phyloP scores from a whole-genome alignment of 2,113 vertebrate genomes.

The Malurus elegans region DNA sequence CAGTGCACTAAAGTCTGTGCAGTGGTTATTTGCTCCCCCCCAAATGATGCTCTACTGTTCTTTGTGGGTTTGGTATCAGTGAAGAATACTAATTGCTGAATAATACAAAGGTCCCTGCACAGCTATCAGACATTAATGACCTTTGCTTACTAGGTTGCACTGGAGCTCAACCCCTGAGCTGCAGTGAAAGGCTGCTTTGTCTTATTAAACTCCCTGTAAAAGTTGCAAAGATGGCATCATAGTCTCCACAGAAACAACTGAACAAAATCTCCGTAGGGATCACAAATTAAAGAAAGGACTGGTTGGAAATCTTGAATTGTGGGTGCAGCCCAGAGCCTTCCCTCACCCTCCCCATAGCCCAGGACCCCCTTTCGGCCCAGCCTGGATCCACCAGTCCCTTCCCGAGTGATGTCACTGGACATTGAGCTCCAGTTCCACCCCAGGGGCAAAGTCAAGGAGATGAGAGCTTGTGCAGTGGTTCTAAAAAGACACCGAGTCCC shows the following conservation, averaged over 20 bases:
- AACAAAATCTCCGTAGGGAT: not conserved
- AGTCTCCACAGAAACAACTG: slow-evolving; percentile 43
- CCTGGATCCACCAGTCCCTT: not conserved
- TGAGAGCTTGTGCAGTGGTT: not conserved
- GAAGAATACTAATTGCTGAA: not conserved
- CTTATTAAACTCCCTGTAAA: not conserved
- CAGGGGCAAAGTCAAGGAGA: not conserved
- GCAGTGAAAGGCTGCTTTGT: not conserved
- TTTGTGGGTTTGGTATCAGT: not conserved
- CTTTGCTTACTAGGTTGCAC: not conserved
- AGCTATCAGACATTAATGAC: not conserved
- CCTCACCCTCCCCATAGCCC: not conserved
- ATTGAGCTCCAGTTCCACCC: rapidly evolving
- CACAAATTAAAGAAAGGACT: not conserved
- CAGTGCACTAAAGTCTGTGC: not conserved
- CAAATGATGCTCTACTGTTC: not conserved
- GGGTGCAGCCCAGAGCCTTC: not conserved
- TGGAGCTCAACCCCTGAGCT: not conserved
- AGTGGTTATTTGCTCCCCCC: not conserved
- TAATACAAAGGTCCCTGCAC: not conserved
- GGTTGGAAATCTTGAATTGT: not conserved
- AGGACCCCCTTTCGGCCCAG: not conserved
- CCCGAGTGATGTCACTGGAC: rapidly evolving
- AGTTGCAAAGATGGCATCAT: not conserved
- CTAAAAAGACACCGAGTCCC: not conserved